Evolutionary conservation across 2,888 invertebrate species (phyloP), one percentile per base, ranked within the genome.

Genomic region (Flabesymbios commensalis): DNA sequence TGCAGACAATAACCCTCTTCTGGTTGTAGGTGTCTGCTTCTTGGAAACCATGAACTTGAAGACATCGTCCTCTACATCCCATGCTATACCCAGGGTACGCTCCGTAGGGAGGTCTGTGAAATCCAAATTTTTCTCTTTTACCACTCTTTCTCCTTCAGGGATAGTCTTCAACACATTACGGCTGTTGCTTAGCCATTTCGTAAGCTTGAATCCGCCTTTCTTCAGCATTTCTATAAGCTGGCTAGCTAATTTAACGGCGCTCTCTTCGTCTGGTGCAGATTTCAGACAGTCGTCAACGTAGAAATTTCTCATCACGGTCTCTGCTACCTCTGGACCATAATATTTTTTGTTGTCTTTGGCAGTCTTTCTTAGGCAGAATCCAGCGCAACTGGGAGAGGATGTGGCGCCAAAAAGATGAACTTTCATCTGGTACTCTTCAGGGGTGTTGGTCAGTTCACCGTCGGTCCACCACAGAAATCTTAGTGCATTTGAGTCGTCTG

Each of bases 1-100:
- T 7, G 67, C 63, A 2, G 71, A 68, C 3, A 72, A 42, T 2
- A 74, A 49, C 2, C 69, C 69, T 39, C 71, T 43, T 32, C 70
- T 63, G 3, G 67, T 65, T 1, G 63, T 14, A 3, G 71, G 69
- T n/a, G 56, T 47, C 31, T 68, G 68, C 4, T 43, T 48, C 19
- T 70, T 32, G 0, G 26, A 45, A 7, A 73, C 63, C 26, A 48
- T 29, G 51, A 70, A 71, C 24, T 59, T 61, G 52, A 73, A 67
- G 1, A 51, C 29, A 51, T 72, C 71, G 10, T 61, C 61, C n/a
- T 68, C 63, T 2, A 67, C 52, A 53, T 63, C 64, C 72, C 70
- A 70, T 24, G 63, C 56, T 24, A 67, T 42, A n/a, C 70, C 69
- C 2, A 59, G 36, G 5, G 52, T 22, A 10, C 59, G 5, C 26